Evolutionary conservation across 2,797 vertebrate genomes (phyloP).

Genomic region (Buceros bicornis): DNA sequence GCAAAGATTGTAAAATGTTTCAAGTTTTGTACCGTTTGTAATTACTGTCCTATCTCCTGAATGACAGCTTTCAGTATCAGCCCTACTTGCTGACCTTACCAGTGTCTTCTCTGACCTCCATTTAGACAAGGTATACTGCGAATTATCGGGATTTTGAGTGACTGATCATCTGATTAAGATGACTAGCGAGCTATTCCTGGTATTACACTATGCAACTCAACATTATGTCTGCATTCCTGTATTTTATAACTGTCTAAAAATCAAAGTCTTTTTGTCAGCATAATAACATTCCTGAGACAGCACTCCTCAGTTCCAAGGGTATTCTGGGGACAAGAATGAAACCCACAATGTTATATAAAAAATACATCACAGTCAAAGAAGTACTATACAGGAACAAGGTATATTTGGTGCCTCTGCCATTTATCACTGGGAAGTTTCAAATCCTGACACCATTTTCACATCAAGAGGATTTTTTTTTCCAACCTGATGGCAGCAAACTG

Average conservation of each 20-base stretch:
- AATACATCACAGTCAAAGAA: conserved; percentile 47
- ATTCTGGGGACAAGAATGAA: conserved; percentile 51
- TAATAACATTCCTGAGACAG: conserved; percentile 42
- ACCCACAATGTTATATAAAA: conserved; percentile 69
- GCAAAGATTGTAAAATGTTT: background rate
- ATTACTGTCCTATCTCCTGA: background rate
- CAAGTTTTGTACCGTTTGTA: background rate
- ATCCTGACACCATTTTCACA: conserved; percentile 68
- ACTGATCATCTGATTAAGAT: conserved; percentile 50
- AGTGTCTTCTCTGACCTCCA: background rate
- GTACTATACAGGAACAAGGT: conserved; percentile 35
- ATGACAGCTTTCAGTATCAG: background rate
- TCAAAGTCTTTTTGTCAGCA: conserved; percentile 47
- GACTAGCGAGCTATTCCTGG: conserved; percentile 49
- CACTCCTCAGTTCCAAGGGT: conserved; percentile 66
- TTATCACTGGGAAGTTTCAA: conserved; percentile 70
- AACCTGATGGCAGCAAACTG: conserved; percentile 45
- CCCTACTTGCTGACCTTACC: background rate
- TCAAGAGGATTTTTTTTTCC: conserved; percentile 66
- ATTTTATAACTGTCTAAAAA: conserved; percentile 51
- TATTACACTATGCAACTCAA: conserved; percentile 44
- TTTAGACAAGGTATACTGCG: background rate
- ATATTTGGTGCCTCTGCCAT: conserved; percentile 56
- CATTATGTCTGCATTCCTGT: conserved; percentile 28
- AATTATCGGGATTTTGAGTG: conserved; percentile 36